These are phyloP conservation scores for Anisognathus igniventris DNA, from an alignment of 2,797 vertebrate genomes.

Conservation along the genomic window DNA sequence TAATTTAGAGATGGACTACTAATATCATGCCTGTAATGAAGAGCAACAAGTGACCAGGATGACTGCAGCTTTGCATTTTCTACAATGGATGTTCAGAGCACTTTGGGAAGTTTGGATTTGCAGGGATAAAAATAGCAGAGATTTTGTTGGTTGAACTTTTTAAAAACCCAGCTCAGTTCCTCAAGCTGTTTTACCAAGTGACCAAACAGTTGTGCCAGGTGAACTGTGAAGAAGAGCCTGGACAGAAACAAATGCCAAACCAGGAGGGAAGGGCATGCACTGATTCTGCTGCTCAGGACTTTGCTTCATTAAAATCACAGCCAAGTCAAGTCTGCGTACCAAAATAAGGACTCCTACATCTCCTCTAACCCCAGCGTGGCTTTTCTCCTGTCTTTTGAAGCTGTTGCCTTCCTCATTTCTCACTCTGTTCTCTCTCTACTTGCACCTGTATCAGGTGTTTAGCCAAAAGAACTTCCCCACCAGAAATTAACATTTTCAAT, in stretches of 20 bases:
- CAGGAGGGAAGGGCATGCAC: slow-evolving; percentile 35
- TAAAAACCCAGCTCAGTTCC: not conserved
- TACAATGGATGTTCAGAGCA: not conserved
- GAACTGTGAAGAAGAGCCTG: slow-evolving; percentile 33
- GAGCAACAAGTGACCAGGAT: fast-evolving
- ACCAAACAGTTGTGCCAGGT: slow-evolving; percentile 21
- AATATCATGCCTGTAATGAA: not conserved
- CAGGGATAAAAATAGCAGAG: not conserved
- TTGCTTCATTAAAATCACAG: not conserved
- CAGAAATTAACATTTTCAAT: not conserved
- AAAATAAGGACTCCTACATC: not conserved
- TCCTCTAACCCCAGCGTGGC: not conserved
- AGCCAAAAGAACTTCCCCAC: not conserved
- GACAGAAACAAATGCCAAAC: slow-evolving; percentile 27
- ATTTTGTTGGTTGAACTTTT: not conserved
- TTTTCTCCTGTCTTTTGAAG: not conserved
- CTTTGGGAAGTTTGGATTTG: not conserved
- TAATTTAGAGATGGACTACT: not conserved
- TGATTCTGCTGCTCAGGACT: slow-evolving; percentile 31
- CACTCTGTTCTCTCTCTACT: not conserved
- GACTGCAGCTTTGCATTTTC: not conserved
- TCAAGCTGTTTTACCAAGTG: not conserved
- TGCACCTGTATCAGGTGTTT: not conserved
- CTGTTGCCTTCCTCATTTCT: not conserved
- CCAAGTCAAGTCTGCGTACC: not conserved